A percentile compares a stretch with the other conserved stretches of the same genome.
phyloP scores from a whole-genome alignment of 2,113 vertebrate genomes.

The Pleuronectes platessa region DNA sequence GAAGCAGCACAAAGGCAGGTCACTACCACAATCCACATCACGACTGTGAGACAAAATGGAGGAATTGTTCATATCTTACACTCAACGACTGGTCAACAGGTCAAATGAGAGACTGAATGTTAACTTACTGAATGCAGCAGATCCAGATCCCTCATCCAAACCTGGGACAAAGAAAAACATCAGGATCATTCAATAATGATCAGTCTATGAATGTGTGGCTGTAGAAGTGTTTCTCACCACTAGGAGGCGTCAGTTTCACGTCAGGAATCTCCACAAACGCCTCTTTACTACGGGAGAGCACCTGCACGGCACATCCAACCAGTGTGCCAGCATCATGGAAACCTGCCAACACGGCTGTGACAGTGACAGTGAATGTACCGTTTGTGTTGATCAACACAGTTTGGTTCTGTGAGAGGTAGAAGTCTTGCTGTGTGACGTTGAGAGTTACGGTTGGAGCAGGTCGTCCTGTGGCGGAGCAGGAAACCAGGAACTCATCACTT shows the following conservation, averaged over 20 bases:
- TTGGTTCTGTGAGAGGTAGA: neutral
- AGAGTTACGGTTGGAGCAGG: conserved; percentile 53
- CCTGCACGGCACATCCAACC: conserved; percentile 32
- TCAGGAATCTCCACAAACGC: neutral
- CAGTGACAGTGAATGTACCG: conserved; percentile 45
- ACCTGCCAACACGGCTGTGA: conserved; percentile 19
- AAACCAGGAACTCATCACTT: neutral
- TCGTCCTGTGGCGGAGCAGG: conserved; percentile 59
- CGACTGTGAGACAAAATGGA: neutral
- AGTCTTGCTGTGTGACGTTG: neutral
- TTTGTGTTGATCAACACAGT: conserved; percentile 15
- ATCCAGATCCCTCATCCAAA: neutral
- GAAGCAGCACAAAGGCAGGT: neutral
- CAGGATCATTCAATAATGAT: neutral
- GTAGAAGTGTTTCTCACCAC: conserved; percentile 18
- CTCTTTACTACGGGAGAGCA: conserved; percentile 9
- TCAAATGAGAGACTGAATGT: too few relatives aligned
- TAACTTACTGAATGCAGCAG: neutral
- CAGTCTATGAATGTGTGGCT: neutral
- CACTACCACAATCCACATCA: neutral
- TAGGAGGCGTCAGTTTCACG: neutral
- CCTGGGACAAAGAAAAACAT: neutral
- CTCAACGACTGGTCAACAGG: neutral
- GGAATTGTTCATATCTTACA: neutral
- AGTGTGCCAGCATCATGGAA: neutral